Base-by-base conservation (phyloP, 2,888 invertebrate species). In the Eucera pruinosa region DNA sequence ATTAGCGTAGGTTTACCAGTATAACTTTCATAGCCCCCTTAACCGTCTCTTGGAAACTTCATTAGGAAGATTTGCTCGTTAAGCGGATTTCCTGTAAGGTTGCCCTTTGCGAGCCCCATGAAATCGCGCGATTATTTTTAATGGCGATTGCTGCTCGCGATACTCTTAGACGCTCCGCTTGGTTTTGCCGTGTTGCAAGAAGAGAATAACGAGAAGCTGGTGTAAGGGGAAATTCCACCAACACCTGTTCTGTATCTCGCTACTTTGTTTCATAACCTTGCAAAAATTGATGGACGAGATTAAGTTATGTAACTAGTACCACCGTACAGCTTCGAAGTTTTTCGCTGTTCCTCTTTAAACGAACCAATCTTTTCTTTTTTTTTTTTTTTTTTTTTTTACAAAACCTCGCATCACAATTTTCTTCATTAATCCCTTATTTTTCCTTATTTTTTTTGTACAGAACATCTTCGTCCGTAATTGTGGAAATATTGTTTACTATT, bases 51-150 rank as follows among this genome's bases (percentile, higher is more conserved):
- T 61, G 47, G 52, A 64, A 74, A 77, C 68, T 77, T 68, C 57
- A 74, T 77, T 77, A 77, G 45, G 33, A 47, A 39, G 62, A 74
- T 74, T 52, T 68, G 58, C 57, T 27, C 52, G 67, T 68, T 58
- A 74, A 77, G 76, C 76, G 62, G 74, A 77, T 77, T 74, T 48
- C 52, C 41, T 13, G 15, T 52, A 57, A 66, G 60, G 41, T 43
- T 47, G 27, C 30, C 47, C n/a, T 72, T 73, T 66, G 48, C 41
- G 36, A 48, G 47, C n/a, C 54, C 60, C 27, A 7, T 36, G 39
- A 62, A 76, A 66, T 61, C 27, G 27, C 48, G 25, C n/a, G 20
- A 50, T 73, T 66, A 73, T 61, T 76, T 74, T 77, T 68, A 75
- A 72, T 48, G 4, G 36, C 39, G 23, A 43, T 52, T 33, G 18